Evolutionary conservation across 2,113 vertebrate genomes (phyloP).

Genomic region (Odocoileus virginianus): DNA sequence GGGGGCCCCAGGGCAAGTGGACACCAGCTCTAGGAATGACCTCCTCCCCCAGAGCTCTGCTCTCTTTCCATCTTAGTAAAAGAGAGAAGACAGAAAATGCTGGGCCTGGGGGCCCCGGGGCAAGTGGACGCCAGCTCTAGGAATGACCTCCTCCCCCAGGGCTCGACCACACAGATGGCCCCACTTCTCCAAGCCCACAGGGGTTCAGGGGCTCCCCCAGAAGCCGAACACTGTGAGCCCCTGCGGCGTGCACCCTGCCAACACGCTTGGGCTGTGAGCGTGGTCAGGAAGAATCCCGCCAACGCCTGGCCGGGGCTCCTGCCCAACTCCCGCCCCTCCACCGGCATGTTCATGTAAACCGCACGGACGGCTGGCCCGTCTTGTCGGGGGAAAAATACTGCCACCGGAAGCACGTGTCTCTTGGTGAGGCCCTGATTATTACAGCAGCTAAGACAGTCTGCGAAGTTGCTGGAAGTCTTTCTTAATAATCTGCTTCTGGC

Average conservation of each 20-base stretch:
- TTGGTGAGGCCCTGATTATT: neutral
- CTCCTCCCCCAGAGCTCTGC: fast-evolving
- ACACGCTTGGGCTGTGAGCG: fast-evolving
- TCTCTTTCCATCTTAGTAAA: neutral
- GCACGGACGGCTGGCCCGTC: fast-evolving
- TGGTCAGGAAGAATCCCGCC: neutral
- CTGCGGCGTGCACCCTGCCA: fast-evolving
- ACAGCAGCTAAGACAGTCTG: neutral
- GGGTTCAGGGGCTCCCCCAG: neutral
- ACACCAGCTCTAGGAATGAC: neutral
- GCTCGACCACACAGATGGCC: neutral
- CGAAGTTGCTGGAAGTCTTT: conserved; percentile 37
- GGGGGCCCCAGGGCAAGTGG: fast-evolving
- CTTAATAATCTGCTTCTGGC: conserved; percentile 54
- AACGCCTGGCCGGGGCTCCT: neutral
- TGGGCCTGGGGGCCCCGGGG: fast-evolving
- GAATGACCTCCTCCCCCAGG: neutral
- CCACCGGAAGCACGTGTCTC: neutral
- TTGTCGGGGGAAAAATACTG: neutral
- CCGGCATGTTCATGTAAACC: neutral
- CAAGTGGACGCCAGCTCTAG: fast-evolving
- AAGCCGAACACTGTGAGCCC: fast-evolving
- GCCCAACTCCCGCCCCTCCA: neutral
- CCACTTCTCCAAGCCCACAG: no score
- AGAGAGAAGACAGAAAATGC: neutral